Base-by-base conservation (phyloP, 2,797 vertebrate genomes). In the Distichodus sexfasciatus region DNA sequence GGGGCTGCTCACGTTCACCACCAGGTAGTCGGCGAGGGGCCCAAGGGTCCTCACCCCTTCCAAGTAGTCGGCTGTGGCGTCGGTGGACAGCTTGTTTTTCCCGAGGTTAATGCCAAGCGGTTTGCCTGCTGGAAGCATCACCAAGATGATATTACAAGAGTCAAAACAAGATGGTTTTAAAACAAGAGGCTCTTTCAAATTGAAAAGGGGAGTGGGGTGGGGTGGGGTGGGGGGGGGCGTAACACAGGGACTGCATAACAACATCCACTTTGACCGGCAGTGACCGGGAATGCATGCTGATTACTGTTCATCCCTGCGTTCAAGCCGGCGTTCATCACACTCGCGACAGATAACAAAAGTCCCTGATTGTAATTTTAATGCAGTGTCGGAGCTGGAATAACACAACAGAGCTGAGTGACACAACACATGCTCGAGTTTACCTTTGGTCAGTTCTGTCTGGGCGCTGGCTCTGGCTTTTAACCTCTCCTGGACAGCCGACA, bases 1-100 rank as follows among this genome's bases (percentile, higher is more conserved):
- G 0, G 97, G 97, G 80, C 97, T 98, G 88, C 97, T 99, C 77
- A 99, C 92, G 0, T 99, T 99, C 44, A 99, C 91, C 21, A 99
- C 97, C 77, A 99, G 80, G 80, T 98, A 99, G 85, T 99, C 96
- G 0, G 96, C 96, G 81, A 98, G 80, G 0, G 94, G 92, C 31
- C 96, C 97, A 76, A 98, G 82, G 0, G 31, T 81, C 59, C 59
- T 90, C 19, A 98, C 91, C 0, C 97, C 97, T 50, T 91, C 87
- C 63, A 83, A 70, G 0, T 95, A 99, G 87, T 99, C 97, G 0
- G 90, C 85, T 29, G 77, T 87, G 1, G 94, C 93, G 0, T 98
- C 92, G 2, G 33, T 47, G 1, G 96, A 96, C 51, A 84, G 84
- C 83, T 96, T 98, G 86, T 99, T 99, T 89, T 96, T 98, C 55